Conservation (phyloP, 2,113 vertebrate genomes). For the Crypturellus undulatus region DNA sequence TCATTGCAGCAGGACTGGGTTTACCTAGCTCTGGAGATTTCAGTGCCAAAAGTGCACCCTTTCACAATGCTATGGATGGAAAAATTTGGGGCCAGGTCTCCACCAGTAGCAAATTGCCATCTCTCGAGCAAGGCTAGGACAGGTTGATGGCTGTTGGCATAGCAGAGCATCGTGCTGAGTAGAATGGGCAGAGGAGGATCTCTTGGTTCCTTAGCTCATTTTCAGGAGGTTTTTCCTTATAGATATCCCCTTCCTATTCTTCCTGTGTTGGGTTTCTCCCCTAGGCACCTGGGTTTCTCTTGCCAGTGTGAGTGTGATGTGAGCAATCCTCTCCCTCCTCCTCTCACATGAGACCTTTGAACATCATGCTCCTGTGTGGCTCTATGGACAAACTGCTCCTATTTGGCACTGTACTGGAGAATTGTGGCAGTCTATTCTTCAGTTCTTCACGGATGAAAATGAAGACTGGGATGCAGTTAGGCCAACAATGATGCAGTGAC, state of each 20-base stretch:
- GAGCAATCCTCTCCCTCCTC: neutral
- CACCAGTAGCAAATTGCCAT: neutral
- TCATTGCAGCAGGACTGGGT: neutral
- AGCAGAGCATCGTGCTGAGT: neutral
- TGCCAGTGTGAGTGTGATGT: neutral
- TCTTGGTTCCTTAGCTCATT: neutral
- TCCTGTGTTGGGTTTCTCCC: neutral
- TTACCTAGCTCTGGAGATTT: neutral
- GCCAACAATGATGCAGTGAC: neutral
- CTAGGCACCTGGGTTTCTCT: neutral
- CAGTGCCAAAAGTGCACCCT: neutral
- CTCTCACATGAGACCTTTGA: neutral
- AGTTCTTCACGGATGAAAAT: neutral
- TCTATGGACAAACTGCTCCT: neutral
- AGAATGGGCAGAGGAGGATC: neutral
- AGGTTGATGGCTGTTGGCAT: neutral
- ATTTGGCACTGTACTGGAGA: neutral
- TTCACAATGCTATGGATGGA: neutral
- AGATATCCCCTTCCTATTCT: neutral
- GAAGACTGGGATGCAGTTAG: neutral
- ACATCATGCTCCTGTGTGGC: neutral
- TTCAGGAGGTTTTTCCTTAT: neutral
- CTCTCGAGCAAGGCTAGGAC: neutral
- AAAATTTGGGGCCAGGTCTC: neutral
- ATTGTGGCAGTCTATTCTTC: neutral